Evolutionary conservation across 1,140 invertebrate genomes (phyloP).

Genomic region (Lepidostoma basale): DNA sequence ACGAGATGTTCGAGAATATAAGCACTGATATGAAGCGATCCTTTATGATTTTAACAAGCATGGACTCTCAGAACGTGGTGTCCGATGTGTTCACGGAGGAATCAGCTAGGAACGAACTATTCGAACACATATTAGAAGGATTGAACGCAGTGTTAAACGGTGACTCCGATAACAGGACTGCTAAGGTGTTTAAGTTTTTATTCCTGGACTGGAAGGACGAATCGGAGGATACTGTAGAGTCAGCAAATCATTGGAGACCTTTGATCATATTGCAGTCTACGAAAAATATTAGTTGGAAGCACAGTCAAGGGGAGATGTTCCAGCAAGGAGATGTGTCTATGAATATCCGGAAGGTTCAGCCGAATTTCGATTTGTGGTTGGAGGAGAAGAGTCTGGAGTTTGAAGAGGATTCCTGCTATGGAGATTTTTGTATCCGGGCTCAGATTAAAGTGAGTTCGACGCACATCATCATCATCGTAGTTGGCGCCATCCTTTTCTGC

Average conservation of each 20-base stretch:
- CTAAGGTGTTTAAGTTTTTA: conserved; percentile 43
- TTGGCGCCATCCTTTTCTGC: conserved; percentile 38
- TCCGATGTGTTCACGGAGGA: conserved; percentile 35
- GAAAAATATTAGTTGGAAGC: conserved; percentile 24
- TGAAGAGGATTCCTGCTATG: conserved; percentile 42
- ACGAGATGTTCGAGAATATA: conserved; percentile 44
- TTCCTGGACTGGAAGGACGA: conserved; percentile 41
- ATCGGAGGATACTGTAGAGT: conserved; percentile 2
- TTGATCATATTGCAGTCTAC: conserved; percentile 37
- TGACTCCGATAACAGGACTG: conserved; percentile 24
- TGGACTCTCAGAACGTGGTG: conserved; percentile 34
- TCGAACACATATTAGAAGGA: conserved; percentile 43
- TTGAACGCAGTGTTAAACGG: conserved; percentile 23
- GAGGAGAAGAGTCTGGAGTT: conserved; percentile 34
- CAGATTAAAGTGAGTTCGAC: conserved; percentile 44
- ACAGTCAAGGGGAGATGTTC: neutral
- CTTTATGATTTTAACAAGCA: conserved; percentile 42
- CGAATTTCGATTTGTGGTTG: conserved; percentile 44
- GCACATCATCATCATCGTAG: conserved; percentile 42
- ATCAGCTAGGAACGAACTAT: conserved; percentile 37
- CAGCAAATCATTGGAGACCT: conserved; percentile 32
- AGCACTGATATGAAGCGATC: conserved; percentile 43
- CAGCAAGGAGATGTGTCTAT: conserved; percentile 29
- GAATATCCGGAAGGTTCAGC: conserved; percentile 39
- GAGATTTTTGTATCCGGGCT: conserved; percentile 42